Conservation (phyloP, 1,140 invertebrate genomes). For the Calycopis cecrops region DNA sequence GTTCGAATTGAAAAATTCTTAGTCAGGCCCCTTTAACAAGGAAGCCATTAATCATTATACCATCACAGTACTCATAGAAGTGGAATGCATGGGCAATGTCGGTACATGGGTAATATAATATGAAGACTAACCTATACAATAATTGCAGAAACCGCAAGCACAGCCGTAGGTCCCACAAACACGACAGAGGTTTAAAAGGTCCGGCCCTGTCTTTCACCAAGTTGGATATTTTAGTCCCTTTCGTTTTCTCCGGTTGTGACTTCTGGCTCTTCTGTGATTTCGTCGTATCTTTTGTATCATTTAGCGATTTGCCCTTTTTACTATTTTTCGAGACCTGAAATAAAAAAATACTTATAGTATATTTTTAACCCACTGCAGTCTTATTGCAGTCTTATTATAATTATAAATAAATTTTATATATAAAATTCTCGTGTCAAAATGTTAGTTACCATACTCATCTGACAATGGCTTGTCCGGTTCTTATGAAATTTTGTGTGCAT, state of each 20-base stretch:
- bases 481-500: too few relatives aligned
- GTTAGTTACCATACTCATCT: too few relatives aligned
- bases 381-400: too few relatives aligned
- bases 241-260: constrained; percentile 44
- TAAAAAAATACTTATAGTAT: constrained; percentile 13
- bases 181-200: constrained; percentile 54
- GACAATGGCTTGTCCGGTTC: too few relatives aligned
- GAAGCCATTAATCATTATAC: too few relatives aligned
- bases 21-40: too few relatives aligned
- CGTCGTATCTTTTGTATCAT: constrained; percentile 40
- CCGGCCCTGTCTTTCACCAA: constrained; percentile 50
- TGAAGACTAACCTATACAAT: constrained; percentile 41
- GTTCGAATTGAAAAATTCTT: too few relatives aligned
- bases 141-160: constrained; percentile 45
- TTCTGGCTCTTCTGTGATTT: constrained; percentile 49
- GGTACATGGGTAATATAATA: background rate
- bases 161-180: constrained; percentile 48
- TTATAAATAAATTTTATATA: too few relatives aligned
- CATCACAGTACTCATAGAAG: too few relatives aligned
- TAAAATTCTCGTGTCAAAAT: too few relatives aligned
- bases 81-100: too few relatives aligned
- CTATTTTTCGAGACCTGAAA: constrained; percentile 42
- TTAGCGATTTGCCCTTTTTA: constrained; percentile 48
- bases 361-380: too few relatives aligned
- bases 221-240: constrained; percentile 37